A percentile compares a stretch with the other conserved stretches of the same genome.
Evolutionary conservation across 2,113 vertebrate species (phyloP).

Genomic region (Procavia capensis): DNA sequence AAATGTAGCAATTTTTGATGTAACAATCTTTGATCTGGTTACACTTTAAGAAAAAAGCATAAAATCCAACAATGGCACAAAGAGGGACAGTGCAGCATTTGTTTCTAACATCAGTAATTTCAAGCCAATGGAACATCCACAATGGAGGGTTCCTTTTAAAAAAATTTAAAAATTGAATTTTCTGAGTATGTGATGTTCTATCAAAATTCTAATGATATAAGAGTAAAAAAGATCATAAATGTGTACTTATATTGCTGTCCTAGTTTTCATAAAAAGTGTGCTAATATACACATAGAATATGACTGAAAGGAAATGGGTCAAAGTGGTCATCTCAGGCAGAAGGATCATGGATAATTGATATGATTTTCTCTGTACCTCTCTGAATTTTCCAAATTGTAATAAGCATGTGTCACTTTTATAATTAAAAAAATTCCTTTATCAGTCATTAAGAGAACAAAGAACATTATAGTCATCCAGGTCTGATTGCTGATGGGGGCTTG

Average conservation of each 20-base stretch:
- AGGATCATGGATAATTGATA: constrained; percentile 38
- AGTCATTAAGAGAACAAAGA: constrained; percentile 55
- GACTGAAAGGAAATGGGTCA: constrained; percentile 39
- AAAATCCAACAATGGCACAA: constrained; percentile 18
- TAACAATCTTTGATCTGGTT: neutral
- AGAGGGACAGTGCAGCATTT: neutral
- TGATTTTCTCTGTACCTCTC: constrained; percentile 27
- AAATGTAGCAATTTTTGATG: neutral
- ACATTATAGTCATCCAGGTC: constrained; percentile 22
- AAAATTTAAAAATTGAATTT: constrained; percentile 11
- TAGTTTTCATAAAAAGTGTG: constrained; percentile 1
- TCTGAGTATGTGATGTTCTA: constrained; percentile 30
- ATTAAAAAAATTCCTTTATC: constrained; percentile 48
- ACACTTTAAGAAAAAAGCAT: neutral
- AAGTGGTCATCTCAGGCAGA: constrained; percentile 34
- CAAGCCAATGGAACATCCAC: neutral
- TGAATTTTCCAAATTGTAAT: constrained; percentile 65
- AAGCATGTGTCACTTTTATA: constrained; percentile 45
- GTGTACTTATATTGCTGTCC: neutral
- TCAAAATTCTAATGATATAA: neutral
- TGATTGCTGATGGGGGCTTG: constrained; percentile 61
- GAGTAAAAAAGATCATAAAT: constrained; percentile 19
- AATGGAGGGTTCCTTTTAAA: neutral
- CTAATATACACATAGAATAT: neutral
- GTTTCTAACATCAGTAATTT: constrained; percentile 42